A percentile compares a stretch with the other conserved stretches of the same genome.
Conservation (phyloP, 2,113 vertebrate species). For the Daboia siamensis region DNA sequence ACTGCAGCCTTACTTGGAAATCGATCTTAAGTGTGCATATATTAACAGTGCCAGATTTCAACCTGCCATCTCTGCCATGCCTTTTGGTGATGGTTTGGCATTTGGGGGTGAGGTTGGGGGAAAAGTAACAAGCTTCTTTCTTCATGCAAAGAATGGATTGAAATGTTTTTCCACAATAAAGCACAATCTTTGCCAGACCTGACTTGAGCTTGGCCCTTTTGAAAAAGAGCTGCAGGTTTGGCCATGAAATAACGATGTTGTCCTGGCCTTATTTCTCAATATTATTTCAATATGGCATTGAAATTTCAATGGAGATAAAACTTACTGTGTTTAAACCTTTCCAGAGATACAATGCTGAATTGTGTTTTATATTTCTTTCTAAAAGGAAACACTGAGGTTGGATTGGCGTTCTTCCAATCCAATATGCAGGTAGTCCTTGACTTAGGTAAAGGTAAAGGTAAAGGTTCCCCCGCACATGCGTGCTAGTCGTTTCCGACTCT, state of each 20-base stretch:
- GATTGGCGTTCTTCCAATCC: neutral
- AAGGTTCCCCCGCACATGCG: no score
- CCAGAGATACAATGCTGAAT: neutral
- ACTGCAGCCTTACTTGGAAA: neutral
- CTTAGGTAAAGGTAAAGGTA: no score
- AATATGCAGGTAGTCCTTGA: neutral
- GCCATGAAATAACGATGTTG: neutral
- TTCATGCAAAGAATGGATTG: neutral
- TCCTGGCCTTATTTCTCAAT: neutral
- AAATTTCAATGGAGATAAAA: neutral
- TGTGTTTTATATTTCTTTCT: neutral
- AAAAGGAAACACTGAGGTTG: neutral
- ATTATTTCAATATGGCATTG: neutral
- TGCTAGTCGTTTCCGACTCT: no score
- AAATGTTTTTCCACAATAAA: neutral
- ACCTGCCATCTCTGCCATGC: neutral
- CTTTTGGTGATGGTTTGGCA: neutral
- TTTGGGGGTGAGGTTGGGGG: neutral
- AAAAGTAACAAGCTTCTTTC: neutral
- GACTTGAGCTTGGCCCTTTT: neutral
- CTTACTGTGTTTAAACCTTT: neutral
- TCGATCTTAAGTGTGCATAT: neutral
- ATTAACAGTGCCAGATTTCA: neutral
- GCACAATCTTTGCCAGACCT: neutral
- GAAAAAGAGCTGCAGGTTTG: neutral